Percentiles rank a stretch among this genome's conserved stretches.
Conservation (phyloP, 2,797 vertebrate species). For the Sardinella longiceps region DNA sequence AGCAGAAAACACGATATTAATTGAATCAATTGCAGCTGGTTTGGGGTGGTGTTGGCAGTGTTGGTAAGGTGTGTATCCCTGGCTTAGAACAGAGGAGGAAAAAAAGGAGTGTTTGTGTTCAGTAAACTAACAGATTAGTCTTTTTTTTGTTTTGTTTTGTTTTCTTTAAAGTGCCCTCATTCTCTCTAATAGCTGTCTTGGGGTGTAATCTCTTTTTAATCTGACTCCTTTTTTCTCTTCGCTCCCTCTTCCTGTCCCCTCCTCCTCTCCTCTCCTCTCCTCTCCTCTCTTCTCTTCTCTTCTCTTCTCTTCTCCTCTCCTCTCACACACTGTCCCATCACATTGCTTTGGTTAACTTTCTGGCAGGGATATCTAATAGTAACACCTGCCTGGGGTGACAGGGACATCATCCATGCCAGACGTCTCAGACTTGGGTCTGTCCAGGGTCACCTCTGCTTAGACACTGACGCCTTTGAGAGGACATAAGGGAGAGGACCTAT, state of each 20-base stretch:
- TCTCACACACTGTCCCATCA: not conserved
- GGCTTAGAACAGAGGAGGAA: not conserved
- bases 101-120: conserved; percentile 27
- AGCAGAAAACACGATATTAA: conserved; percentile 11
- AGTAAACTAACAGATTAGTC: conserved; percentile 42
- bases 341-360: conserved; percentile 35
- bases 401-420: conserved; percentile 49
- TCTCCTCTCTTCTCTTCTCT: not conserved
- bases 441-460: conserved; percentile 71
- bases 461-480: conserved; percentile 67
- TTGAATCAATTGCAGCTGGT: not conserved
- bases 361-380: conserved; percentile 26
- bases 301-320: conserved; percentile 12
- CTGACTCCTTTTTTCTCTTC: conserved; percentile 26
- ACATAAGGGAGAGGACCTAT: conserved; percentile 67
- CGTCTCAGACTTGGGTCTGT: conserved; percentile 50
- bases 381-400: conserved; percentile 23
- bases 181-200: conserved; percentile 42
- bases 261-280: not conserved
- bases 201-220: conserved; percentile 50
- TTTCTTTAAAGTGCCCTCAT: conserved; percentile 41
- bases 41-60: not conserved
- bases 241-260: not conserved
- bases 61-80: not conserved
- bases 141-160: conserved; percentile 1